Evolutionary conservation across 2,113 vertebrate genomes (phyloP).

Genomic region (Hemibagrus wyckioides): DNA sequence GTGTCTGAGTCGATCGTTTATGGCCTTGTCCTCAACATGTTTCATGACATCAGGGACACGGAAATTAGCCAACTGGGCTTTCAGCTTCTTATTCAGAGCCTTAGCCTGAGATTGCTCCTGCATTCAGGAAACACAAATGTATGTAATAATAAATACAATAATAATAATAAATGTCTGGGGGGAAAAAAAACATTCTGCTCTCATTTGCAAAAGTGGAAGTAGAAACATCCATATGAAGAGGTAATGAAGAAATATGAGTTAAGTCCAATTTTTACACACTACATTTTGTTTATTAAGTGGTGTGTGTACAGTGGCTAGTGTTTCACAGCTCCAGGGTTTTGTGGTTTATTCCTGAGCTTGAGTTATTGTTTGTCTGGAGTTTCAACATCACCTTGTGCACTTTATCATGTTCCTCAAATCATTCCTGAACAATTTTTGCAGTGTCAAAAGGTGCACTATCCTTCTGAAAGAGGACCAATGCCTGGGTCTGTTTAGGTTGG

Average conservation of each 20-base stretch:
- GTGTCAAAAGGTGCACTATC: no score
- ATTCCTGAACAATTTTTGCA: no score
- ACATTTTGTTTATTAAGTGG: background rate
- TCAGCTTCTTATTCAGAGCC: constrained; percentile 63
- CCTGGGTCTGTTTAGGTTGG: no score
- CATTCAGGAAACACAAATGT: background rate
- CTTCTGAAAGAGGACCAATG: no score
- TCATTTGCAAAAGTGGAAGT: background rate
- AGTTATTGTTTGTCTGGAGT: background rate
- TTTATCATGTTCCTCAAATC: no score
- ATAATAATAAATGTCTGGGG: background rate
- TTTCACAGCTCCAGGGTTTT: background rate
- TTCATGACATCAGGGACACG: constrained; percentile 62
- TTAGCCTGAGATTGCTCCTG: constrained; percentile 73
- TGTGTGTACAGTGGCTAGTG: no score
- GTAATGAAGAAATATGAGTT: background rate
- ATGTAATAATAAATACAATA: background rate
- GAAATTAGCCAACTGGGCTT: constrained; percentile 67
- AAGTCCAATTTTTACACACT: background rate
- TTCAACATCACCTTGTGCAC: background rate
- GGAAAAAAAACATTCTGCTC: background rate
- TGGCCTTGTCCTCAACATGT: constrained; percentile 68
- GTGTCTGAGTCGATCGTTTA: constrained; percentile 65
- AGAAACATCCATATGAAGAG: background rate
- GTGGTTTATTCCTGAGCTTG: background rate